These are phyloP conservation scores for Pseudocheirus occidentalis DNA, from an alignment of 2,797 vertebrate genomes.

Conservation along the genomic window DNA sequence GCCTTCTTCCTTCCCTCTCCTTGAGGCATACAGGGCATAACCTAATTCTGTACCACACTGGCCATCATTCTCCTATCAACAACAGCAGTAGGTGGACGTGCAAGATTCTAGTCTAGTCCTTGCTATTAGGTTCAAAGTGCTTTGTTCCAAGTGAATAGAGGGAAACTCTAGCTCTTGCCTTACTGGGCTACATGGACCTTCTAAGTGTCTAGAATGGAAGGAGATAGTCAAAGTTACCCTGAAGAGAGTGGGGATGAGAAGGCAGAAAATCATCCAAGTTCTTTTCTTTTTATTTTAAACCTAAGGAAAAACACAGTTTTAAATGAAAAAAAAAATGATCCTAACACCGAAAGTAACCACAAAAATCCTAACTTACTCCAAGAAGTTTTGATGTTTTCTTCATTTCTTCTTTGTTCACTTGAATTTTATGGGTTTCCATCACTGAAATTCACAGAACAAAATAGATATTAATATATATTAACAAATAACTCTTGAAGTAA, in stretches of 20 bases:
- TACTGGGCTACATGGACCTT: neutral
- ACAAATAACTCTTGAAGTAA: neutral
- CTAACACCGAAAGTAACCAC: neutral
- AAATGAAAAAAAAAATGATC: neutral
- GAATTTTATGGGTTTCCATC: conserved; percentile 92
- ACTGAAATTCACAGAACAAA: conserved; percentile 83
- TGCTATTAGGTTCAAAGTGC: neutral
- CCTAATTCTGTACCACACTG: neutral
- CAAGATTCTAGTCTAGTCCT: neutral
- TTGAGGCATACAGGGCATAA: neutral
- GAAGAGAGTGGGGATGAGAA: neutral
- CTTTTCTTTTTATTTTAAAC: neutral
- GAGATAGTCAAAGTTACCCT: neutral
- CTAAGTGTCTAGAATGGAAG: neutral
- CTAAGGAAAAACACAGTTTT: neutral
- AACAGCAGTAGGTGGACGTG: neutral
- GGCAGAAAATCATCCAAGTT: neutral
- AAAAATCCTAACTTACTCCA: conserved; percentile 84
- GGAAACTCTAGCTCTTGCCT: neutral
- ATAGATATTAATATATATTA: neutral
- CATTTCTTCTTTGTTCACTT: conserved; percentile 90
- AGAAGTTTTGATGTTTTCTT: conserved; percentile 91
- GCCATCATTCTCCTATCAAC: neutral
- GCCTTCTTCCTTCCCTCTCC: neutral
- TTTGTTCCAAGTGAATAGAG: neutral